These are phyloP conservation scores for Tachypleus tridentatus DNA, from an alignment of 1,140 invertebrate genomes.

Conservation along the genomic window DNA sequence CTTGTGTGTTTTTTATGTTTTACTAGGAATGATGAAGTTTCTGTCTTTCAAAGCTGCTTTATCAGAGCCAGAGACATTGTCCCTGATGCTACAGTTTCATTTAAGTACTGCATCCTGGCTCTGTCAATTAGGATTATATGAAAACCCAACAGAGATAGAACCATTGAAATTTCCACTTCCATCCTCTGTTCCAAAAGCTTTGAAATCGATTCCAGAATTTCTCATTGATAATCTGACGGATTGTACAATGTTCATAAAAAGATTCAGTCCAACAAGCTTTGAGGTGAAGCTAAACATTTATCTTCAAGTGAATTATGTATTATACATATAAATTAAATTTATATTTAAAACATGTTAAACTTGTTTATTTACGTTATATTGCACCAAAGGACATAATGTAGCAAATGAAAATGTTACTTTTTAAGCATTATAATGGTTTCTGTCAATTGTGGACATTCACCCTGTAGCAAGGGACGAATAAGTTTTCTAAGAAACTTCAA, in stretches of 20 bases:
- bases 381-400: too few relatives aligned
- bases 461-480: too few relatives aligned
- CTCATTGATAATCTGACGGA: constrained; percentile 26
- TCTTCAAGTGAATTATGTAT: too few relatives aligned
- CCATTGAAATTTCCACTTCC: constrained; percentile 1
- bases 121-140: constrained; percentile 52
- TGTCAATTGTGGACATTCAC: too few relatives aligned
- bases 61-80: constrained; percentile 53
- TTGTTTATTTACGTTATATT: too few relatives aligned
- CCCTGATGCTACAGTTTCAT: constrained; percentile 57
- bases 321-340: too few relatives aligned
- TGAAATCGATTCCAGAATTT: constrained; percentile 26
- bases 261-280: constrained; percentile 21
- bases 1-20: not conserved
- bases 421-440: too few relatives aligned
- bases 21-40: constrained; percentile 41
- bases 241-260: constrained; percentile 22
- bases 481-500: too few relatives aligned
- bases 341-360: too few relatives aligned
- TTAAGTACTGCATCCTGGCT: constrained; percentile 72
- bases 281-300: constrained; percentile 12
- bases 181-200: constrained; percentile 10
- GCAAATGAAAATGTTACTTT: too few relatives aligned
- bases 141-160: constrained; percentile 18
- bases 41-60: constrained; percentile 49